Conservation (phyloP, 2,888 invertebrate genomes). For the Eupelmus urozonus region DNA sequence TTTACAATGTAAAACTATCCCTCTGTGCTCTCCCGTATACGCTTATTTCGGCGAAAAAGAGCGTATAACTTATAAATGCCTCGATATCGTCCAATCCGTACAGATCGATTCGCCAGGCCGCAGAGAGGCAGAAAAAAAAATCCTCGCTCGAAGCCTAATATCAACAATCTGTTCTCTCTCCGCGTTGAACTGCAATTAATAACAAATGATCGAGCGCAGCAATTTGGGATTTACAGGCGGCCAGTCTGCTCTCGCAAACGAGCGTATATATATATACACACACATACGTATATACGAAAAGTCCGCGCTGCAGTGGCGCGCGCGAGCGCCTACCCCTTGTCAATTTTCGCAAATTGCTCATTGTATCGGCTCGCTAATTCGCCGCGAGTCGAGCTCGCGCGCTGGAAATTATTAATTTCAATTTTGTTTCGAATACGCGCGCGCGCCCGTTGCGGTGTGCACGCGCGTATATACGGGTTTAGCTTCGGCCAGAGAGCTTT, state of each 20-base stretch:
- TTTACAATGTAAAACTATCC: not conserved
- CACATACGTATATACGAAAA: not conserved
- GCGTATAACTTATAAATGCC: not conserved
- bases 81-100: not conserved
- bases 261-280: not conserved
- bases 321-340: conserved; percentile 12
- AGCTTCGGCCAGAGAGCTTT: not conserved
- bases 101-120: not conserved
- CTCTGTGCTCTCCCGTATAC: not conserved
- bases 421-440: conserved; percentile 37
- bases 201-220: conserved; percentile 37
- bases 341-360: conserved; percentile 52
- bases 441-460: conserved; percentile 1
- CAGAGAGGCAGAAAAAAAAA: not conserved
- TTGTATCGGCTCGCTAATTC: conserved; percentile 40
- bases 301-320: not conserved
- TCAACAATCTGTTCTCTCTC: conserved; percentile 28
- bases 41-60: not conserved
- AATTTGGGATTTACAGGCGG: conserved; percentile 44
- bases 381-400: not conserved
- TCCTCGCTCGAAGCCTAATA: not conserved
- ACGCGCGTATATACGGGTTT: not conserved
- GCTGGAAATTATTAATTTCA: conserved; percentile 53
- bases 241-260: too few species aligned
- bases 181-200: conserved; percentile 34